These are phyloP conservation scores for Strix occidentalis DNA, from an alignment of 2,797 vertebrate species.

Conservation along the genomic window DNA sequence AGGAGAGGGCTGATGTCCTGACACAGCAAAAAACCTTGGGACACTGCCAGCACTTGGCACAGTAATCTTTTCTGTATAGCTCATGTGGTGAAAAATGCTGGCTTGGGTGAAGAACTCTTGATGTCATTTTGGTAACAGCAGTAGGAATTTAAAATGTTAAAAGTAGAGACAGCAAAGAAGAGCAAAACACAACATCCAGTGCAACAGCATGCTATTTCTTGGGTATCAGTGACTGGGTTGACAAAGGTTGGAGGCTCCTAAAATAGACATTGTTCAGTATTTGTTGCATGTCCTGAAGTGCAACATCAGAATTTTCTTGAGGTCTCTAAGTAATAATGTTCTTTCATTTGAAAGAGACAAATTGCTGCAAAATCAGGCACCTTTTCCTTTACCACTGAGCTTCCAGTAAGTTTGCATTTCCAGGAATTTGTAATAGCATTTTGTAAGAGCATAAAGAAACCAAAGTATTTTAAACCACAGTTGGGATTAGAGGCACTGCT, in stretches of 20 bases:
- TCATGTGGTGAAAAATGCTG: neutral
- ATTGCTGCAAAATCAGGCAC: neutral
- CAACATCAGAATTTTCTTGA: neutral
- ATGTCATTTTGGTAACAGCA: neutral
- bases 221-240: neutral
- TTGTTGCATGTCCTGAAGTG: neutral
- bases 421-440: neutral
- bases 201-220: neutral
- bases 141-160: constrained; percentile 4
- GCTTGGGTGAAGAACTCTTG: neutral
- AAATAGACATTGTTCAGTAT: neutral
- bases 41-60: neutral
- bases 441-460: neutral
- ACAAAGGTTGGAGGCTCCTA: neutral
- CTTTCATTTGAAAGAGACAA: neutral
- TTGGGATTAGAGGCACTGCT: neutral
- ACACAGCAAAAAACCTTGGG: constrained; percentile 27
- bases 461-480: neutral
- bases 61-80: neutral
- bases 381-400: neutral
- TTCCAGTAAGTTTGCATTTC: neutral
- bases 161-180: neutral
- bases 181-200: neutral
- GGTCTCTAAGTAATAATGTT: neutral
- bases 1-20: constrained; percentile 4